Conservation (phyloP, 2,113 vertebrate species). For the Pholis gunnellus region DNA sequence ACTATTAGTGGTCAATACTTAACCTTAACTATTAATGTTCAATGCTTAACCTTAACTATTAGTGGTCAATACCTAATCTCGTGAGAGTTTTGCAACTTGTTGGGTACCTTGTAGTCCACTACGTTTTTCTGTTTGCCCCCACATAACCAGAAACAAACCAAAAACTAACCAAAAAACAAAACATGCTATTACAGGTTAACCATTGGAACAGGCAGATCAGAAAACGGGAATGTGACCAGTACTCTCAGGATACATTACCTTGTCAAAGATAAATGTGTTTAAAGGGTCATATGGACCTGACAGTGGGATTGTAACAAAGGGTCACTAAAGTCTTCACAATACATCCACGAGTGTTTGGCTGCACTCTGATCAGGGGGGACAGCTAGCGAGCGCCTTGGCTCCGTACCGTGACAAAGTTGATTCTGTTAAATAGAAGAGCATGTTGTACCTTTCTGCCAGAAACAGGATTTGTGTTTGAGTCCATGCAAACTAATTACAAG, state of each 20-base stretch:
- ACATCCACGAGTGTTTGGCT: neutral
- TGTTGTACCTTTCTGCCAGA: neutral
- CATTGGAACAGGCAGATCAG: neutral
- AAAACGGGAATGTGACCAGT: neutral
- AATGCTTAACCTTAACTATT: no score
- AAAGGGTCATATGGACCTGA: neutral
- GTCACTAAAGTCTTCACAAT: neutral
- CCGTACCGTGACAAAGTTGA: neutral
- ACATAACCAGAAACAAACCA: no score
- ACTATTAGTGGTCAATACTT: no score
- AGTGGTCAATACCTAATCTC: no score
- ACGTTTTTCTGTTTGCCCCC: neutral
- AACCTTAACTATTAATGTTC: no score
- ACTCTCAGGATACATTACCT: neutral
- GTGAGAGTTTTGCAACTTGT: no score
- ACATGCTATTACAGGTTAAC: neutral
- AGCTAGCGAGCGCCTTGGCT: neutral
- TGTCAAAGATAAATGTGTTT: neutral
- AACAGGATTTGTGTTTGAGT: neutral
- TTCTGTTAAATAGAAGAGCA: neutral
- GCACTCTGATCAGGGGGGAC: neutral
- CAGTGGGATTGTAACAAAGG: neutral
- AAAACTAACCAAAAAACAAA: no score
- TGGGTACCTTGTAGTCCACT: neutral
- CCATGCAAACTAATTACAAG: slow-evolving; percentile 4